Evolutionary conservation across 2,888 invertebrate genomes (phyloP).

Genomic region (Alentia gelatinosa): DNA sequence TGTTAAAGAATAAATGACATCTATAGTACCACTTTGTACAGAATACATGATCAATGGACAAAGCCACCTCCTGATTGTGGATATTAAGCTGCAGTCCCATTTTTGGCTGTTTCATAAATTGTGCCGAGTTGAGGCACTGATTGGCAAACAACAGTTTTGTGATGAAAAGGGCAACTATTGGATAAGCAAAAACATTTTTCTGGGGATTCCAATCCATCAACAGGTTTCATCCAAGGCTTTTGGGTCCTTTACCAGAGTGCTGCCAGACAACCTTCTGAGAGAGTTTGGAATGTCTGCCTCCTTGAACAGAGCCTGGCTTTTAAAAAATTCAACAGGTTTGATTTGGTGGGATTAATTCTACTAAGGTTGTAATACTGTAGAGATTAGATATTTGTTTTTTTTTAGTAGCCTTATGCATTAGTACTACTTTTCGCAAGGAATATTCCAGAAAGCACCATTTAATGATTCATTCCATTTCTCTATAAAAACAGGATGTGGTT

Average conservation of each 20-base stretch:
- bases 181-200: conserved; percentile 47
- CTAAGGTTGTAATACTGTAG: too few species aligned
- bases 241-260: conserved; percentile 11
- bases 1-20: too few species aligned
- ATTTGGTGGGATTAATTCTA: too few species aligned
- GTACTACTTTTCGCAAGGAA: too few species aligned
- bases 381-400: too few species aligned
- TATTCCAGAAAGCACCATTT: too few species aligned
- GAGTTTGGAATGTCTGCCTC: too few species aligned
- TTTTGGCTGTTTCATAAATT: not conserved
- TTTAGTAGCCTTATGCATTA: too few species aligned
- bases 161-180: conserved; percentile 46
- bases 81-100: conserved; percentile 13
- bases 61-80: not conserved
- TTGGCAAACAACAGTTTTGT: conserved; percentile 51
- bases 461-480: too few species aligned
- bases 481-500: too few species aligned
- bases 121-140: conserved; percentile 29
- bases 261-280: conserved; percentile 51
- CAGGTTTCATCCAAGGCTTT: not conserved
- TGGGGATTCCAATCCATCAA: conserved; percentile 53
- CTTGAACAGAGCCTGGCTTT: too few species aligned
- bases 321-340: too few species aligned
- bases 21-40: not conserved
- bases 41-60: conserved; percentile 25